Conservation (phyloP, 2,888 invertebrate species). For the Cephus runcator region DNA sequence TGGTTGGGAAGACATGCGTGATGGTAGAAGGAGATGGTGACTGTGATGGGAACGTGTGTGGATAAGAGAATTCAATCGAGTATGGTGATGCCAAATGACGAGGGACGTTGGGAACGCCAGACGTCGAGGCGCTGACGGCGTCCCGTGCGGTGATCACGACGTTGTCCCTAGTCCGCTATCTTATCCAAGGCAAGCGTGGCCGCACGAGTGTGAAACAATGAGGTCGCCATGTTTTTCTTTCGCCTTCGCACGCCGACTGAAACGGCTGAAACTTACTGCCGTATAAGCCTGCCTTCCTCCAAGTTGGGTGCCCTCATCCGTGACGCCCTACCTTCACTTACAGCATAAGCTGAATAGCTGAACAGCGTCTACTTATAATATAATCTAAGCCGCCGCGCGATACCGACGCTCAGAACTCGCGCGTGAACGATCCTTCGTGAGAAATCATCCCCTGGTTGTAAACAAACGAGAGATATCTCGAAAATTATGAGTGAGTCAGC, state of each 20-base stretch:
- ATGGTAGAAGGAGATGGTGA: constrained; percentile 10
- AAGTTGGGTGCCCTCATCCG: constrained; percentile 54
- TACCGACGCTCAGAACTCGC: neutral
- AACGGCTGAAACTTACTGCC: constrained; percentile 50
- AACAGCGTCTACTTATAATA: constrained; percentile 19
- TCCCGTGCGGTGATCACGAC: neutral
- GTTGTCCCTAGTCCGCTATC: constrained; percentile 21
- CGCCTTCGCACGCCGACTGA: constrained; percentile 55
- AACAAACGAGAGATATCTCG: neutral
- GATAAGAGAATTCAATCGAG: neutral
- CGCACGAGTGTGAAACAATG: constrained; percentile 45
- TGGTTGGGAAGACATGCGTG: neutral
- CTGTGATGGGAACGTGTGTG: neutral
- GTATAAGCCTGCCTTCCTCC: constrained; percentile 53
- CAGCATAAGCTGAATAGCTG: constrained; percentile 42
- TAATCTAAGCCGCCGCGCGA: neutral
- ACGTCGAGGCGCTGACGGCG: neutral
- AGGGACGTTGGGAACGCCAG: neutral
- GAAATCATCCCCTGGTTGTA: neutral
- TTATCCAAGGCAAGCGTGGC: constrained; percentile 23
- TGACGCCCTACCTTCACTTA: constrained; percentile 63
- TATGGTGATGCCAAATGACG: neutral
- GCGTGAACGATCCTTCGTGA: neutral
- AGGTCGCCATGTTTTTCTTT: constrained; percentile 58
- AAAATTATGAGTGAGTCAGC: neutral